Evolutionary conservation across 2,797 vertebrate species (phyloP).

Genomic region (Coilia nasus): DNA sequence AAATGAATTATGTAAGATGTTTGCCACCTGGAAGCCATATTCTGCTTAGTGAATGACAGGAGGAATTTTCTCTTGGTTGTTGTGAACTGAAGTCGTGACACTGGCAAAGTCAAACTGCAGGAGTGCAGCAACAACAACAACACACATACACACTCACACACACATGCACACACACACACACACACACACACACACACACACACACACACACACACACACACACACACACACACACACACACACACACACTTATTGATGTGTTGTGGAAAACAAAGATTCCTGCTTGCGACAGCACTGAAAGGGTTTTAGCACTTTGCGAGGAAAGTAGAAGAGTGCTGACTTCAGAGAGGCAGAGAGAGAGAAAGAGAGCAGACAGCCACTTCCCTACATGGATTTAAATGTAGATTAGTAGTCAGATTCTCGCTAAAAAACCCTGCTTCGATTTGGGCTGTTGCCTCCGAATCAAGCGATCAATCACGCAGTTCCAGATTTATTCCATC

Average conservation of each 20-base stretch:
- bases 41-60: background rate
- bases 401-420: conserved; percentile 18
- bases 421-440: conserved; percentile 3
- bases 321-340: conserved; percentile 23
- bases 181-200: background rate
- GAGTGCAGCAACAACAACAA: background rate
- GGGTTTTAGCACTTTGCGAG: conserved; percentile 8
- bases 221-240: background rate
- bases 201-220: background rate
- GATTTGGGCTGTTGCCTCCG: conserved; percentile 13
- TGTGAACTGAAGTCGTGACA: background rate
- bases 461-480: conserved; percentile 44
- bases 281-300: conserved; percentile 21
- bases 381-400: conserved; percentile 12
- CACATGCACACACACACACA: background rate
- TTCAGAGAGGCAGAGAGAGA: background rate
- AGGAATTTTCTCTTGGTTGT: background rate
- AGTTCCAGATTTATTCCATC: conserved; percentile 34
- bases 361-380: background rate
- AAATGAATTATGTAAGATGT: background rate
- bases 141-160: background rate
- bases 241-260: conserved; percentile 5
- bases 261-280: conserved; percentile 26
- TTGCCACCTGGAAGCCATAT: background rate
- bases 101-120: background rate